phyloP scores from a whole-genome alignment of 2,888 invertebrate species.

The Drosophila kanekoi region DNA sequence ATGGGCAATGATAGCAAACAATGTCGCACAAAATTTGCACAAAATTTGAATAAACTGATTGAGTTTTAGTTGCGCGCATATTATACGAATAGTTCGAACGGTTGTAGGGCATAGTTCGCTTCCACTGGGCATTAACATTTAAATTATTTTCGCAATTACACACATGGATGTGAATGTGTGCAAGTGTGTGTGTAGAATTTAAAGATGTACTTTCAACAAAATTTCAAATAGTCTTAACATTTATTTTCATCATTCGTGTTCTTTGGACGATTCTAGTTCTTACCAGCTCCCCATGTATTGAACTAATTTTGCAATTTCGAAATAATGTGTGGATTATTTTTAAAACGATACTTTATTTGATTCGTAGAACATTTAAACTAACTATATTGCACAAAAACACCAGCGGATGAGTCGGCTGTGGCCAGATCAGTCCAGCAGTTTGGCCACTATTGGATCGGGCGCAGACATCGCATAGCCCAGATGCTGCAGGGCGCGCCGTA shows the following conservation, averaged over 20 bases:
- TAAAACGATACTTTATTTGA: slow-evolving; percentile 51
- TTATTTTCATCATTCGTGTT: no score
- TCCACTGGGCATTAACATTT: slow-evolving; percentile 64
- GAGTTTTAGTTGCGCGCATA: slow-evolving; percentile 58
- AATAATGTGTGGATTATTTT: neutral
- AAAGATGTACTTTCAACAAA: slow-evolving; percentile 11
- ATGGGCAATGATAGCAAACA: slow-evolving; percentile 28
- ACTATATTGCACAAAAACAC: slow-evolving; percentile 12
- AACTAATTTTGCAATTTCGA: neutral
- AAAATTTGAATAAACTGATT: slow-evolving; percentile 84
- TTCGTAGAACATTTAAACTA: slow-evolving; percentile 17
- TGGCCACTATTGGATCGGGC: slow-evolving; percentile 87
- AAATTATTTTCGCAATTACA: slow-evolving; percentile 60
- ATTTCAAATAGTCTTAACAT: slow-evolving; percentile 3
- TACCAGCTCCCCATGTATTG: neutral
- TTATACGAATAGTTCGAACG: slow-evolving; percentile 35
- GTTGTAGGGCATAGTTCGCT: slow-evolving; percentile 37
- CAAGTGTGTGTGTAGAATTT: slow-evolving; percentile 1
- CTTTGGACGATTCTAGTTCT: no score
- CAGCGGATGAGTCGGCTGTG: neutral
- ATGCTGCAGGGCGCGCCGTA: slow-evolving; percentile 91
- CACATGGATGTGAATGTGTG: slow-evolving; percentile 5
- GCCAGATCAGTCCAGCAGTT: slow-evolving; percentile 62
- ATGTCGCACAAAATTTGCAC: slow-evolving; percentile 77
- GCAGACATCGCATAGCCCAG: slow-evolving; percentile 91